Evolutionary conservation across 1,140 invertebrate genomes (phyloP), one percentile per base, ranked within the genome.

Genomic region (Leguminivora glycinivorella): DNA sequence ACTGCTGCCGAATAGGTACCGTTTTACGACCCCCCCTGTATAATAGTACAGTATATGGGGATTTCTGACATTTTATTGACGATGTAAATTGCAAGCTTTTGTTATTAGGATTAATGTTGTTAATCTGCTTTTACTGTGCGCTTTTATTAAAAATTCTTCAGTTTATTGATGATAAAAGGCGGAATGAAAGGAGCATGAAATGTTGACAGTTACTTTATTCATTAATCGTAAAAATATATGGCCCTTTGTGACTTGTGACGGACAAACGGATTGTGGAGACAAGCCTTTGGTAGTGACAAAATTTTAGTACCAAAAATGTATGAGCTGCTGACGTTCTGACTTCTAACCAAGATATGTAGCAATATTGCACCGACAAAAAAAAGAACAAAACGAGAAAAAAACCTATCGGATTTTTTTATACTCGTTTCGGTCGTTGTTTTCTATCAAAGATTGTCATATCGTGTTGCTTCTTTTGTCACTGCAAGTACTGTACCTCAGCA

Each of bases 21-120:
- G 19, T 63, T 63, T 63, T 63, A 63, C 22, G 58, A 19, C 4
- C 25, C 56, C 6, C 58, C 58, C 58, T 63, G 58, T 63, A 63
- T 34, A 63, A 63, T 34, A 19, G 17, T 5, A 17, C 7, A 25
- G 24, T 63, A 58, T 58, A 63, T 63, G 29, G 58, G 26, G n/a
- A 31, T 31, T 29, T 63, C 26, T 63, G 58, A 31, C 25, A 34
- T 63, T 63, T 52, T 52, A 52, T 52, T 52, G 47, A 52, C 19
- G 47, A 52, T 52, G 47, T 52, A 52, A 52, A 52, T 52, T 52
- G 47, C 47, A 22, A 5, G 7, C 47, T 19, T 22, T 52, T 52
- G 47, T 52, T 52, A 52, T 52, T 52, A 22, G 47, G 47, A 52
- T 52, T 52, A 52, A 52, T 52, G 47, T 52, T 52, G 47, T 52